Percentiles rank a stretch among this genome's conserved stretches.
Conservation (phyloP, 2,888 invertebrate genomes). For the Pegoplata infirma region DNA sequence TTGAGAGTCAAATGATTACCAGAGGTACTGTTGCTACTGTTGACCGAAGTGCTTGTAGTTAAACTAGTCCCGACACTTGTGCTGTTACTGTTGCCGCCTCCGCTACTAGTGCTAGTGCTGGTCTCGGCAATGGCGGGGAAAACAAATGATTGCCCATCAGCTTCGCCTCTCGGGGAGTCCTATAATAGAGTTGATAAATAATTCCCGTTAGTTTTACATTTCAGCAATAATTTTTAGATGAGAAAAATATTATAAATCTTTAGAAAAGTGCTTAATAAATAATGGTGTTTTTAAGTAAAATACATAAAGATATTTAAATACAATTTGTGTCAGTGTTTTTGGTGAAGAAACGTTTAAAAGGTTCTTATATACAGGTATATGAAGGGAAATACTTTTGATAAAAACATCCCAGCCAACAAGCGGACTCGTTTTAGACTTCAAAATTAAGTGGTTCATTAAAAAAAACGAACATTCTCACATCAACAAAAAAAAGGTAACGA, state of each 20-base stretch:
- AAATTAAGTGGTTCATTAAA: no score
- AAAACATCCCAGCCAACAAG: no score
- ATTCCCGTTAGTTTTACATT: neutral
- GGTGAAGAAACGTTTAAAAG: neutral
- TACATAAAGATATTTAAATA: conserved; percentile 3
- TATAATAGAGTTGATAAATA: conserved; percentile 60
- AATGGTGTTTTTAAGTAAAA: conserved; percentile 37
- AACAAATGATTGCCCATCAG: conserved; percentile 84
- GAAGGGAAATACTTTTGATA: neutral
- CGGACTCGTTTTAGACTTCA: no score
- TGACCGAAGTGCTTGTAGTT: conserved; percentile 65
- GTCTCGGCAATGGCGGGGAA: conserved; percentile 80
- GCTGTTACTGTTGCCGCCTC: conserved; percentile 65
- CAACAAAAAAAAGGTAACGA: no score
- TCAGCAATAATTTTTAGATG: no score
- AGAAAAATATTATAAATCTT: conserved; percentile 17
- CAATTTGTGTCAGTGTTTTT: neutral
- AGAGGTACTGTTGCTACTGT: conserved; percentile 62
- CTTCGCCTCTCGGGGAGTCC: conserved; percentile 84
- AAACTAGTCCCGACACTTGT: conserved; percentile 61
- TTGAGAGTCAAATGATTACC: conserved; percentile 63
- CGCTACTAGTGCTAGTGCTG: conserved; percentile 71
- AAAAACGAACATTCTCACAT: no score
- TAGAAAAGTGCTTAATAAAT: conserved; percentile 50
- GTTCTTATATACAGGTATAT: neutral